phyloP scores from a whole-genome alignment of 2,113 vertebrate genomes.

The Toxostoma redivivum region DNA sequence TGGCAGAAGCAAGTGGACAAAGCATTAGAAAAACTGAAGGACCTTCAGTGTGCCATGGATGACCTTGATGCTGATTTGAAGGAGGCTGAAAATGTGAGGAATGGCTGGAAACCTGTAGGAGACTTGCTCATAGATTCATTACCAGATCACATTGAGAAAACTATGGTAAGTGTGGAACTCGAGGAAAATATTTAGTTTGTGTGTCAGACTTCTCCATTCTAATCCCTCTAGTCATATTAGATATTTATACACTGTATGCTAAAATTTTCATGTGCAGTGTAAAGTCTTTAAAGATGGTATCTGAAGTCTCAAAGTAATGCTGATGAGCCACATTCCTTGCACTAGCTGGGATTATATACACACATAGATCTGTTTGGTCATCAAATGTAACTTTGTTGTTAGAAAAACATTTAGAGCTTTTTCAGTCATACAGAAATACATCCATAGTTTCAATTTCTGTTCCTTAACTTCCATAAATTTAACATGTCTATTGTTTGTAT shows the following conservation, averaged over 20 bases:
- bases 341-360: neutral
- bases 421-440: neutral
- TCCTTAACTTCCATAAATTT: neutral
- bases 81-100: constrained; percentile 82
- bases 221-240: neutral
- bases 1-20: constrained; percentile 94
- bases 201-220: neutral
- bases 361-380: neutral
- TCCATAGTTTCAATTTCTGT: neutral
- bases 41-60: constrained; percentile 93
- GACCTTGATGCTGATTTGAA: constrained; percentile 87
- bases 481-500: fast-evolving
- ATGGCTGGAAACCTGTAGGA: constrained; percentile 88
- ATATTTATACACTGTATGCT: neutral
- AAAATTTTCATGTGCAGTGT: neutral
- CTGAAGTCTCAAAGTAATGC: neutral
- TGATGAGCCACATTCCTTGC: neutral
- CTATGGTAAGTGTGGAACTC: constrained; percentile 71
- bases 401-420: neutral
- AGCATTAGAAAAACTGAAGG: constrained; percentile 87
- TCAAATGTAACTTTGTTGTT: neutral
- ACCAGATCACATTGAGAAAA: constrained; percentile 92
- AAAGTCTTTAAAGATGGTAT: neutral
- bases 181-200: neutral
- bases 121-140: constrained; percentile 92